These are phyloP conservation scores for Melipona quadrifasciata DNA, from an alignment of 1,140 invertebrate genomes.

Conservation along the genomic window DNA sequence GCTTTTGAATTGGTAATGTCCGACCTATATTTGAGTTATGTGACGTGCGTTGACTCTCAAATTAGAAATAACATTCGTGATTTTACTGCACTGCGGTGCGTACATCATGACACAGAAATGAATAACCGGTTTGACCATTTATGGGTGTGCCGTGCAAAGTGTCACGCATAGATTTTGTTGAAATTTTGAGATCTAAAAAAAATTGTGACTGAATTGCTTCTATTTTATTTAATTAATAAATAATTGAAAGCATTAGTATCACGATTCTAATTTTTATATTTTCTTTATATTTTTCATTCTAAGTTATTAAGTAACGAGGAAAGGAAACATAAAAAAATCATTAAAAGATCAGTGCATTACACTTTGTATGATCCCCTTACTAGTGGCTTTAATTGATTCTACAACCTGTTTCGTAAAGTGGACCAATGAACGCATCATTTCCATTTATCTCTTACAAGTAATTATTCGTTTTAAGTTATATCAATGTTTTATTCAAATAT, in stretches of 20 bases:
- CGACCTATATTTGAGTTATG: slow-evolving; percentile 7
- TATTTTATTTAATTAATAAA: neutral
- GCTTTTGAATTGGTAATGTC: neutral
- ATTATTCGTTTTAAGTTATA: neutral
- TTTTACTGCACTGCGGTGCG: neutral
- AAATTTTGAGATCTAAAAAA: neutral
- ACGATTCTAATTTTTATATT: neutral
- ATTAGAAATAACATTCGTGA: slow-evolving; percentile 37
- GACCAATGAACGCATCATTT: neutral
- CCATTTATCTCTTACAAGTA: neutral
- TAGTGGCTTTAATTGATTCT: neutral
- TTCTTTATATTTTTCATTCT: neutral
- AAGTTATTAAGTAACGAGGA: too few species aligned
- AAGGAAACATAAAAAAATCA: neutral
- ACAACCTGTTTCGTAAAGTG: neutral
- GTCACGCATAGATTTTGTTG: slow-evolving; percentile 8
- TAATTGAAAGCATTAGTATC: neutral
- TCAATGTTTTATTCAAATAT: neutral
- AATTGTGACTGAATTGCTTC: neutral
- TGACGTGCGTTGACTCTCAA: slow-evolving; percentile 33
- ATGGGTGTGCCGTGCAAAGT: neutral
- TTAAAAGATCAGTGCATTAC: neutral
- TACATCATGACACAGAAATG: slow-evolving; percentile 46
- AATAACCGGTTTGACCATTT: slow-evolving; percentile 30
- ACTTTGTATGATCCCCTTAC: neutral